Evolutionary conservation across 2,797 vertebrate species (phyloP), one percentile per base, ranked within the genome.

Genomic region (Alcedo atthis): DNA sequence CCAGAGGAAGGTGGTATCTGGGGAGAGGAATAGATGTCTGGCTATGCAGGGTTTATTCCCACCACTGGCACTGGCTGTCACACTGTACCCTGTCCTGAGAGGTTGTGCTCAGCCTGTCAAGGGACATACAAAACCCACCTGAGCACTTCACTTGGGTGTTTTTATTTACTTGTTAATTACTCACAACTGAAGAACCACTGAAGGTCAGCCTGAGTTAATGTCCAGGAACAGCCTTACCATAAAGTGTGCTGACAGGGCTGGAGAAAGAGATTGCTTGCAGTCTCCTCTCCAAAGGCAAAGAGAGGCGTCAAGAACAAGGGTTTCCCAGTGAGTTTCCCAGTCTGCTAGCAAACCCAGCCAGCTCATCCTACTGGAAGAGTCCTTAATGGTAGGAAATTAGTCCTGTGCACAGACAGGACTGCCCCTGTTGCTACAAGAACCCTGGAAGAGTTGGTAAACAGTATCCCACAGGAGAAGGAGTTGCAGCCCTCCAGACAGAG

Each of bases 21-120:
- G 9, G 51, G 14, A 30, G 25, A 53, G 9, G 25, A 26, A 18
- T 35, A 61, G 13, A 30, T 64, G 26, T 28, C 14, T 9, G 12
- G 15, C 3, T 42, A 17, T 54, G 12, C 10, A 9, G n/a, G 22
- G 30, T 48, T 71, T 82, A 45, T 35, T 73, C 33, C 49, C 63
- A 45, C 20, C 12, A 2, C n/a, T 84, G 43, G 15, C 32, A 3
- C 35, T 84, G 53, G 11, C 26, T 37, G 4, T 14, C 32, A 13
- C 8, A 4, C 21, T 5, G 2, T n/a, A 5, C 7, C 0, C 6
- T 13, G 43, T 32, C 74, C 53, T 0, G 1, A 11, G 70, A 70
- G 9, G 11, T 5, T 55, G 54, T 48, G 9, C 46, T 67, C 49
- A 81, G 58, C 42, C 19, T 76, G 13, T 24, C 37, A 40, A 54